These are phyloP conservation scores for Trogon surrucura DNA, from an alignment of 2,113 vertebrate species.

Conservation along the genomic window DNA sequence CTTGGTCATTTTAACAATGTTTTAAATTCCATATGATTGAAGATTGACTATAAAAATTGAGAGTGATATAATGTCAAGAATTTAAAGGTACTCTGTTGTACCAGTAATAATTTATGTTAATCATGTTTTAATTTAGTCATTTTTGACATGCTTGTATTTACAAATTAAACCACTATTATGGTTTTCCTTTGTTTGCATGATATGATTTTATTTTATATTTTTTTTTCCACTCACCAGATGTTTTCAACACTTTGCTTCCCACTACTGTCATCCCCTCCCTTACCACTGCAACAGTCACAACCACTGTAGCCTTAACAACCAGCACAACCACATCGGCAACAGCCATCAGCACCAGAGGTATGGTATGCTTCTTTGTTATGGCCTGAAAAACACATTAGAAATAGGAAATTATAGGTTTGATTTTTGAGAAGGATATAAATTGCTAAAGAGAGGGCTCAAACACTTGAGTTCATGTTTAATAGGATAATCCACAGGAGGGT, in stretches of 20 bases:
- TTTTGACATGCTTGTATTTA: slow-evolving; percentile 74
- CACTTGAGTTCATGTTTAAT: neutral
- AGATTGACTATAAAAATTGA: slow-evolving; percentile 49
- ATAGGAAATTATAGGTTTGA: neutral
- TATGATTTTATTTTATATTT: slow-evolving; percentile 87
- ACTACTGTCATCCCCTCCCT: slow-evolving; percentile 93
- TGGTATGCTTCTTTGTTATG: slow-evolving; percentile 85
- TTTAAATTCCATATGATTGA: slow-evolving; percentile 13
- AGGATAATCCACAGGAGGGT: neutral
- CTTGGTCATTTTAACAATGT: slow-evolving; percentile 38
- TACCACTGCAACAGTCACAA: slow-evolving; percentile 92
- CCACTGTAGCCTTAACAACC: slow-evolving; percentile 89
- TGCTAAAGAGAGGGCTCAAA: neutral
- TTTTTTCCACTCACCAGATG: slow-evolving; percentile 93
- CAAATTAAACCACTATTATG: slow-evolving; percentile 77
- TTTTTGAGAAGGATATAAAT: neutral
- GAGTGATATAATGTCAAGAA: slow-evolving; percentile 81
- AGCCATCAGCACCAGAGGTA: slow-evolving; percentile 91
- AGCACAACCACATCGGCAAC: slow-evolving; percentile 88
- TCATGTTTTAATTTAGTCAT: slow-evolving; percentile 73
- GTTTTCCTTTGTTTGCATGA: slow-evolving; percentile 83
- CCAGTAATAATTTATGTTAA: slow-evolving; percentile 72
- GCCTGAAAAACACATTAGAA: slow-evolving; percentile 64
- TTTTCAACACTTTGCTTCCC: slow-evolving; percentile 92
- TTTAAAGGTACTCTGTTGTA: slow-evolving; percentile 65